Evolutionary conservation across 2,113 vertebrate species (phyloP).

Genomic region (Pteruthius melanotis): DNA sequence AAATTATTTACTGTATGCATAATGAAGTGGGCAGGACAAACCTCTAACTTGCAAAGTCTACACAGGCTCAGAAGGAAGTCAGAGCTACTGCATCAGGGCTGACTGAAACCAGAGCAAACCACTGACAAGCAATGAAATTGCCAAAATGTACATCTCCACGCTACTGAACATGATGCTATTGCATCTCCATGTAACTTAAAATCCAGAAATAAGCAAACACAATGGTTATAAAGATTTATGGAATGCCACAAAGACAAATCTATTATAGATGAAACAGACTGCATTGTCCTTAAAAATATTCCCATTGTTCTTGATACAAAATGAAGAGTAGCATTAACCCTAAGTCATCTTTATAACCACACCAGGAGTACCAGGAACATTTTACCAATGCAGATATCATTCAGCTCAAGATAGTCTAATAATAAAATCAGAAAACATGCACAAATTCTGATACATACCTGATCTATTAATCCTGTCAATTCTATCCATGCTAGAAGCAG

Average conservation of each 20-base stretch:
- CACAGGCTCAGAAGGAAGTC: background rate
- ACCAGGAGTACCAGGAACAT: background rate
- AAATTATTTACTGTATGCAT: background rate
- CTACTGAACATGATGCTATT: background rate
- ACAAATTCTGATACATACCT: constrained; percentile 78
- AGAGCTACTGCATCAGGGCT: background rate
- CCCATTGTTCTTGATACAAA: background rate
- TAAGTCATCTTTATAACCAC: background rate
- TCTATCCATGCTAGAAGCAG: constrained; percentile 88
- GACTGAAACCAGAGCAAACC: background rate
- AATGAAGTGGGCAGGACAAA: background rate
- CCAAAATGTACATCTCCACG: rapidly evolving
- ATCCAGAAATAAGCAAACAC: background rate
- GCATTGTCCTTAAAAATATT: background rate
- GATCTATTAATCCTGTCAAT: constrained; percentile 89
- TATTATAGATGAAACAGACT: background rate
- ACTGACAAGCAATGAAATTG: background rate
- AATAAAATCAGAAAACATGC: background rate
- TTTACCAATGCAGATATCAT: background rate
- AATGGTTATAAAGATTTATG: background rate
- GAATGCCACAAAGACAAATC: background rate
- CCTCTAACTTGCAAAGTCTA: background rate
- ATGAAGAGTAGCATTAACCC: background rate
- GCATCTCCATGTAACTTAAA: background rate
- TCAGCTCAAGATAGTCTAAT: background rate